These are phyloP conservation scores for Eupithecia vulgata DNA, from an alignment of 2,888 invertebrate species.

Conservation along the genomic window DNA sequence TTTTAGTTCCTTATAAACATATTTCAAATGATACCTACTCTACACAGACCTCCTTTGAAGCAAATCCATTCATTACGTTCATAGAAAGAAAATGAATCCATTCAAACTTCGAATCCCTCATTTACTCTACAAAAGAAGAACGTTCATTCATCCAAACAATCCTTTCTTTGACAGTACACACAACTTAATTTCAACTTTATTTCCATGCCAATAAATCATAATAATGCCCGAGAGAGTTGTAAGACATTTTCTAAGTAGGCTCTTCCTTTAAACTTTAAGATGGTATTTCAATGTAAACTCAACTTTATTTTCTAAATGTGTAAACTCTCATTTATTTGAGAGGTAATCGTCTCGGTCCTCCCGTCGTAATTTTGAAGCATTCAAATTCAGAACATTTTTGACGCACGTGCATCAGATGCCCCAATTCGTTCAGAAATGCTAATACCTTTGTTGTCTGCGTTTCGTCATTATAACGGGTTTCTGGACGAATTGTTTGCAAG, in stretches of 20 bases:
- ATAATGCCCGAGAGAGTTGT: neutral
- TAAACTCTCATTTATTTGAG: constrained; percentile 23
- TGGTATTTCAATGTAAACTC: constrained; percentile 11
- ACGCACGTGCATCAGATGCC: constrained; percentile 44
- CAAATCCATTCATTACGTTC: constrained; percentile 9
- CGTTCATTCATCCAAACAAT: constrained; percentile 32
- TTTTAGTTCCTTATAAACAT: neutral
- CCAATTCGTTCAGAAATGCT: constrained; percentile 72
- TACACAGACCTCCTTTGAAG: neutral
- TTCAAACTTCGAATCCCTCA: constrained; percentile 31
- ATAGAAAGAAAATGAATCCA: constrained; percentile 23
- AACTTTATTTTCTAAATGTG: constrained; percentile 1
- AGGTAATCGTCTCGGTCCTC: neutral
- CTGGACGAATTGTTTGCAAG: constrained; percentile 46
- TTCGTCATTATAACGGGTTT: constrained; percentile 72
- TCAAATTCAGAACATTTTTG: constrained; percentile 40
- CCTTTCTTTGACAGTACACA: constrained; percentile 17
- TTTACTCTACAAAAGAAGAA: constrained; percentile 27
- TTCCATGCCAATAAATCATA: neutral
- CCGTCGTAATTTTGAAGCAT: constrained; percentile 24
- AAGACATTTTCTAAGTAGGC: constrained; percentile 10
- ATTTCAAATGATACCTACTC: neutral
- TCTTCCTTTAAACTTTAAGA: neutral
- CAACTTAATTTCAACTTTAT: constrained; percentile 17
- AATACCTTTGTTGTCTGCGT: constrained; percentile 78